Evolutionary conservation across 1,140 invertebrate species (phyloP), one percentile per base, ranked within the genome.

Genomic region (Drosophila repletoides): DNA sequence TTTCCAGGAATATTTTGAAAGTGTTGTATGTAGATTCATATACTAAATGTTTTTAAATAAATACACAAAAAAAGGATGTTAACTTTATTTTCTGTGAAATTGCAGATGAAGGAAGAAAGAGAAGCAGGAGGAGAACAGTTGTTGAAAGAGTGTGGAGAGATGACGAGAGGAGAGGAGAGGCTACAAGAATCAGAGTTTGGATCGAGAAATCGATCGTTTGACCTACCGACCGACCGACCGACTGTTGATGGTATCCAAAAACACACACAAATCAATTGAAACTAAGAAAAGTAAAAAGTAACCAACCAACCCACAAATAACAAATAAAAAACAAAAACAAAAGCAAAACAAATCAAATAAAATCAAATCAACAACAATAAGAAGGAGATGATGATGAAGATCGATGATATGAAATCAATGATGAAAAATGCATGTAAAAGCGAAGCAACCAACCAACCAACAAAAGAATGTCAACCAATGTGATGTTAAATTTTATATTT

Each of bases 401-500:
- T 36, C 3, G 17, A 21, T 28, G 17, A 38, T 34, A 9, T 10
- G 29, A 51, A 24, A 29, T 60, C 22, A 34, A 66, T 29, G 68
- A 71, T 21, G 43, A 63, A 31, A 43, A 46, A 36, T 73, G 77
- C 69, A 31, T 61, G 59, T 41, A 83, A 55, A n/a, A 77, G 80
- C 79, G 80, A 83, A 86, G 71, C 80, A 86, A 86, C 80, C 80
- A 86, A 84, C 79, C 79, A 84, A 86, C 80, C 80, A 86, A 86
- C 80, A 86, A 86, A 86, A 86, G 76, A 86, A 87, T 87, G 80
- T 86, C 80, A 86, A 86, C 81, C 80, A 86, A 86, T 86, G 80
- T 86, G 80, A 86, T 86, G 80, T 86, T 87, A 87, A 86, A 86
- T 86, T 86, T 87, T 86, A 86, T 79, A 86, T 86, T 86, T 87